These are phyloP conservation scores for Acleris literana DNA, from an alignment of 2,888 invertebrate genomes.

Conservation along the genomic window DNA sequence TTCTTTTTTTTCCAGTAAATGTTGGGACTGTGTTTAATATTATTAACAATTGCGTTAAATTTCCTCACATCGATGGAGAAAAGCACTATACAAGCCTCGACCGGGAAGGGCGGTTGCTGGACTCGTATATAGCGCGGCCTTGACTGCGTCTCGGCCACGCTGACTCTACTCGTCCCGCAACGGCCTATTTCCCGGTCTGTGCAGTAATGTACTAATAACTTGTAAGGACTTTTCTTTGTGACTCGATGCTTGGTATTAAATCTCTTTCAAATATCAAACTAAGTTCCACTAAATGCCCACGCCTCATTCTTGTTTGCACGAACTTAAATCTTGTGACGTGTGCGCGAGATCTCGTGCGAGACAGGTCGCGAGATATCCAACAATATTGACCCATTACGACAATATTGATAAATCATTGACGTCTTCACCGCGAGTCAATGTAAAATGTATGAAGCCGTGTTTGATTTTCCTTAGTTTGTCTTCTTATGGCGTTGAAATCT, in stretches of 20 bases:
- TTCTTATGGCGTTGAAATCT: conserved; percentile 13
- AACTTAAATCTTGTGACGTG: conserved; percentile 2
- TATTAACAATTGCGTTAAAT: too few relatives aligned
- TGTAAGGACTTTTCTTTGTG: conserved; percentile 13
- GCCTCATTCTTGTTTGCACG: conserved; percentile 1
- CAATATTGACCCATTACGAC: conserved; percentile 14
- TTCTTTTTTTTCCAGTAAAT: too few relatives aligned
- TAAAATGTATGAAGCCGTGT: neutral
- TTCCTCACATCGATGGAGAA: too few relatives aligned
- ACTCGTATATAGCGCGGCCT: too few relatives aligned
- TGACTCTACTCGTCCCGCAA: too few relatives aligned
- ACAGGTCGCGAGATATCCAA: conserved; percentile 10
- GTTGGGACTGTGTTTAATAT: too few relatives aligned
- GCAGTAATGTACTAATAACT: too few relatives aligned
- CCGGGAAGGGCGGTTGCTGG: too few relatives aligned
- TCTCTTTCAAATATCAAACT: conserved; percentile 12
- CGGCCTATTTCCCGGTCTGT: too few relatives aligned
- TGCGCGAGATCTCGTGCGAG: conserved; percentile 13
- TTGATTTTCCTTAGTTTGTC: conserved; percentile 21
- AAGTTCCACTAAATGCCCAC: conserved; percentile 21
- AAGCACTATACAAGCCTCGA: too few relatives aligned
- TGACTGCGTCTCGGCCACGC: too few relatives aligned
- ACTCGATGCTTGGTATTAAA: neutral
- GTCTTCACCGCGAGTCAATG: conserved; percentile 11
- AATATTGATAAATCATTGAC: conserved; percentile 22